Conservation (phyloP, 2,888 invertebrate species). For the Eucera pruinosa region DNA sequence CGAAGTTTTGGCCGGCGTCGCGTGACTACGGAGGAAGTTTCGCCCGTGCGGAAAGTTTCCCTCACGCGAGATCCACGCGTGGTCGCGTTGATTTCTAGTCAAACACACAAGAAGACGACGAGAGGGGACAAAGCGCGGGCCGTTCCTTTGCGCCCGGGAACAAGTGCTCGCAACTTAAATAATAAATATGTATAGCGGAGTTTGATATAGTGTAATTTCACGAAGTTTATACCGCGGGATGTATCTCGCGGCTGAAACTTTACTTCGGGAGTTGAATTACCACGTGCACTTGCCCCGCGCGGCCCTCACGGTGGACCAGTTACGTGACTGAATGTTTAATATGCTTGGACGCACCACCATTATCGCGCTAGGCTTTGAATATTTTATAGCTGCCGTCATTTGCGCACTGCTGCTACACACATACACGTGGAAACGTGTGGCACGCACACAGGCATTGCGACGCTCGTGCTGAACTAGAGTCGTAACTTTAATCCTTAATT, state of each 20-base stretch:
- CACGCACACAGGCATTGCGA: conserved; percentile 3
- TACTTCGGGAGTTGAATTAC: conserved; percentile 68
- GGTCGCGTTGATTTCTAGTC: conserved; percentile 35
- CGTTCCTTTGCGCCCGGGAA: conserved; percentile 37
- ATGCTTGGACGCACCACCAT: conserved; percentile 73
- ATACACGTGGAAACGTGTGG: not conserved
- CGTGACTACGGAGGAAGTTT: not conserved
- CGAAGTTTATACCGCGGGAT: conserved; percentile 62
- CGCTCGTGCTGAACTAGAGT: conserved; percentile 5
- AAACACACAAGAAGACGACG: conserved; percentile 24
- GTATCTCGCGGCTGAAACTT: conserved; percentile 63
- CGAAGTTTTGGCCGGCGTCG: not conserved
- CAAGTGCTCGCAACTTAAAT: conserved; percentile 60
- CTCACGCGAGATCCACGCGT: conserved; percentile 7
- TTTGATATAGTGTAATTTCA: conserved; percentile 64
- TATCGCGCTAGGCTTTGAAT: conserved; percentile 74
- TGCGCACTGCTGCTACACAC: conserved; percentile 20
- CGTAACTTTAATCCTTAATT: conserved; percentile 68
- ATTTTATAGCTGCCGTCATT: conserved; percentile 65
- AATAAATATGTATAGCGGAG: conserved; percentile 57
- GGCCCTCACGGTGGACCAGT: conserved; percentile 55
- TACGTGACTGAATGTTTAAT: conserved; percentile 74
- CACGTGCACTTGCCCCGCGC: conserved; percentile 55
- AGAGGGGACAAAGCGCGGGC: conserved; percentile 29
- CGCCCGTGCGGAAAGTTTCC: not conserved